Percentiles rank a stretch among this genome's conserved stretches.
These are phyloP conservation scores for Eupelmus urozonus DNA, from an alignment of 2,888 invertebrate genomes.

Conservation along the genomic window DNA sequence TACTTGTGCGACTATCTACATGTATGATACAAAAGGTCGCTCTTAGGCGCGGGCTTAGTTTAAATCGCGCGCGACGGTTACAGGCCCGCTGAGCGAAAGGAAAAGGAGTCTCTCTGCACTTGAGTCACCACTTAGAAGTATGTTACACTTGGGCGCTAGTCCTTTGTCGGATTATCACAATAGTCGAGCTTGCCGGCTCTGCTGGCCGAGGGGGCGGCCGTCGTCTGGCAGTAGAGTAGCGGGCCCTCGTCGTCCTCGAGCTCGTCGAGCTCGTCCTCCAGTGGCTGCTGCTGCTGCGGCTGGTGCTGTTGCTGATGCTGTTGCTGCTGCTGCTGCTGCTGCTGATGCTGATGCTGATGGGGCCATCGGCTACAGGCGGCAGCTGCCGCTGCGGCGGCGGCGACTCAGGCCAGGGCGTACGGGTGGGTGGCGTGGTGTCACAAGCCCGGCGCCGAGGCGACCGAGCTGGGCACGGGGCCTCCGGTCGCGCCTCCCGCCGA, in stretches of 20 bases:
- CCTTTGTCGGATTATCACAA: constrained; percentile 54
- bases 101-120: no score
- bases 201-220: neutral
- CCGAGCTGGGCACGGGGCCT: constrained; percentile 73
- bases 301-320: constrained; percentile 36
- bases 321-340: neutral
- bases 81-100: no score
- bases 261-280: constrained; percentile 65
- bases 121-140: neutral
- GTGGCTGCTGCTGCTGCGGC: constrained; percentile 60
- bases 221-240: constrained; percentile 6
- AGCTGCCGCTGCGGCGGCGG: constrained; percentile 65
- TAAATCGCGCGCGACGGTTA: constrained; percentile 4
- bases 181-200: constrained; percentile 36
- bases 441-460: constrained; percentile 86
- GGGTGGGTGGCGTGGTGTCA: constrained; percentile 83
- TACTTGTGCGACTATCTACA: constrained; percentile 76
- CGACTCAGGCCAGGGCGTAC: constrained; percentile 90
- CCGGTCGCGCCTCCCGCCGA: constrained; percentile 54
- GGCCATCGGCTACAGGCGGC: constrained; percentile 40
- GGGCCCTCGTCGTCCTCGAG: constrained; percentile 58
- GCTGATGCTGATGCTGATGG: constrained; percentile 13
- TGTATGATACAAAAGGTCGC: constrained; percentile 74
- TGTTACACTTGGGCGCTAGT: constrained; percentile 2
- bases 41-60: constrained; percentile 60